Percentiles rank a stretch among this genome's conserved stretches.
These are phyloP conservation scores for Drosophila sp. DNA, from an alignment of 1,140 invertebrate species.

Conservation along the genomic window DNA sequence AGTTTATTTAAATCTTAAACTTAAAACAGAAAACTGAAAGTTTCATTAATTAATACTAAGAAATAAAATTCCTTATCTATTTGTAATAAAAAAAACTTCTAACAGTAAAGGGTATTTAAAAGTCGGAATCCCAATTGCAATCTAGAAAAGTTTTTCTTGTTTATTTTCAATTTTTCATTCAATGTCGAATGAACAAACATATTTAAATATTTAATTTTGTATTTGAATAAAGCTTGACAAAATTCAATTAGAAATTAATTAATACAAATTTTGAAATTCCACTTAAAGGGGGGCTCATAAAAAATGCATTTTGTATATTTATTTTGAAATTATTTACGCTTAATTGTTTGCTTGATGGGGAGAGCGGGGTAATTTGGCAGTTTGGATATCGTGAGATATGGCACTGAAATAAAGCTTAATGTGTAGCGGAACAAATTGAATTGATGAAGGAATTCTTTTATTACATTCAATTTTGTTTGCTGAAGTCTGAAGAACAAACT, in stretches of 20 bases:
- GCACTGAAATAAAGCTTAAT: no score
- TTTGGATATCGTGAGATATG: no score
- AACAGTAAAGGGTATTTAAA: background rate
- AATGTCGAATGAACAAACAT: background rate
- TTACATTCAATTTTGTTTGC: no score
- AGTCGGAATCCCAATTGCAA: background rate
- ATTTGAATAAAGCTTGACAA: slow-evolving; percentile 34
- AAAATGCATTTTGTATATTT: slow-evolving; percentile 33
- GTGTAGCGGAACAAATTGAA: no score
- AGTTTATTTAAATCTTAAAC: no score
- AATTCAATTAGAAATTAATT: slow-evolving; percentile 49
- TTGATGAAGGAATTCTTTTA: no score
- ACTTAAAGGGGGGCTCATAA: background rate
- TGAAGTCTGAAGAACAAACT: no score
- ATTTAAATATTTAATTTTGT: slow-evolving; percentile 17
- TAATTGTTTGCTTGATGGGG: slow-evolving; percentile 22
- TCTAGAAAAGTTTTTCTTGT: background rate
- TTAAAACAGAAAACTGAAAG: no score
- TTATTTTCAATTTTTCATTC: background rate
- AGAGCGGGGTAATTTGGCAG: background rate
- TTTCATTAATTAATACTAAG: no score
- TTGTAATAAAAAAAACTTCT: no score
- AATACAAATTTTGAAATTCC: slow-evolving; percentile 45
- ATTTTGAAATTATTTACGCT: slow-evolving; percentile 34
- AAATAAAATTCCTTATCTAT: no score